Evolutionary conservation across 1,140 invertebrate species (phyloP).

Genomic region (Hestina assimilis): DNA sequence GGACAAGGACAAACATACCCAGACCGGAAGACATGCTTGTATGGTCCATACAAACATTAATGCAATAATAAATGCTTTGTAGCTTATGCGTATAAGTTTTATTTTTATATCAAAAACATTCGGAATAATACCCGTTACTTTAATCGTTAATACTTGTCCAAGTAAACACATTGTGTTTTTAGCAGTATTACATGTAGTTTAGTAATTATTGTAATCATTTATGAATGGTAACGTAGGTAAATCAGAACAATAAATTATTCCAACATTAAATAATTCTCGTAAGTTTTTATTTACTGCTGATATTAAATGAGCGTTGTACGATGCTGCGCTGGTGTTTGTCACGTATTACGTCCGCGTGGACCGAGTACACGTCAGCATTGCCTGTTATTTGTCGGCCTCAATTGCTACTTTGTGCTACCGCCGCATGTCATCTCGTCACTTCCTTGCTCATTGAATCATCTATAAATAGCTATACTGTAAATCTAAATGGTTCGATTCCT

Average conservation of each 20-base stretch:
- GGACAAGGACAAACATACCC: no score
- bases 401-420: slow-evolving; percentile 59
- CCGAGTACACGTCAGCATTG: slow-evolving; percentile 20
- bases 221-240: neutral
- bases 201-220: neutral
- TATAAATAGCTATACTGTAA: slow-evolving; percentile 50
- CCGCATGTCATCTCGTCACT: slow-evolving; percentile 46
- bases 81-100: no score
- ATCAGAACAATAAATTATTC: neutral
- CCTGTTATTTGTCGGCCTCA: slow-evolving; percentile 49
- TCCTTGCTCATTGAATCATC: slow-evolving; percentile 49
- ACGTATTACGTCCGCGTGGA: slow-evolving; percentile 24
- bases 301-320: slow-evolving; percentile 21
- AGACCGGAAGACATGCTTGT: no score
- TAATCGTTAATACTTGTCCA: no score
- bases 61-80: no score
- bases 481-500: slow-evolving; percentile 33
- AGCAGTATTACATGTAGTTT: no score
- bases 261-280: neutral
- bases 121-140: no score
- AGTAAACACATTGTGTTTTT: no score
- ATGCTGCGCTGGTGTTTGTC: slow-evolving; percentile 21
- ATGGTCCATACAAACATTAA: no score
- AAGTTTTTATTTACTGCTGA: slow-evolving; percentile 17
- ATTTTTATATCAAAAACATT: no score